phyloP scores from a whole-genome alignment of 2,797 vertebrate species.

The Tokudaia muenninki region DNA sequence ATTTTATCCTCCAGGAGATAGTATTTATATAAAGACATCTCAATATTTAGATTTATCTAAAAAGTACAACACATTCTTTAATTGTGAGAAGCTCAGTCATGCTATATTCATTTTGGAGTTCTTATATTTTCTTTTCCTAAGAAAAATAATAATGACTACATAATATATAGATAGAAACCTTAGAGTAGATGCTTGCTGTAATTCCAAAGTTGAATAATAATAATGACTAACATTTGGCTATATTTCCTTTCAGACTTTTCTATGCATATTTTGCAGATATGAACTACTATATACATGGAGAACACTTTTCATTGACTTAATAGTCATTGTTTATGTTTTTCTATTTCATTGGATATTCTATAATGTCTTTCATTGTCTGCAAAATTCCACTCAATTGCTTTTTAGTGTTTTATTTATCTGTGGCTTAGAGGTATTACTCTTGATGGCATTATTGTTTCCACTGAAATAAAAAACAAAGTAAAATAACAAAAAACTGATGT shows the following conservation, averaged over 20 bases:
- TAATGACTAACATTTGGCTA: conserved; percentile 57
- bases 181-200: not conserved
- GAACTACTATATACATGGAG: not conserved
- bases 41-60: not conserved
- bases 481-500: conserved; percentile 46
- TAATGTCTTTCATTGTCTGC: conserved; percentile 57
- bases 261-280: conserved; percentile 43
- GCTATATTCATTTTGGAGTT: not conserved
- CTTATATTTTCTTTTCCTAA: not conserved
- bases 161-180: conserved; percentile 58
- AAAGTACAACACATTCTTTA: not conserved
- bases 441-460: conserved; percentile 44
- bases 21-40: not conserved
- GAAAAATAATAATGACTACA: conserved; percentile 59
- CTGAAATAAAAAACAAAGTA: conserved; percentile 37
- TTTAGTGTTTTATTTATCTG: conserved; percentile 41
- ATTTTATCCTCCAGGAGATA: not conserved
- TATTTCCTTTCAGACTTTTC: conserved; percentile 47
- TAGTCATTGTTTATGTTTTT: conserved; percentile 4
- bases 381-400: conserved; percentile 58
- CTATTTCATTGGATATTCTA: conserved; percentile 11
- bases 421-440: conserved; percentile 55
- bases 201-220: conserved; percentile 56
- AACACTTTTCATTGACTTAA: conserved; percentile 43
- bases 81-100: not conserved